Base-by-base conservation (phyloP, 2,797 vertebrate species). In the Sphenodon punctatus region DNA sequence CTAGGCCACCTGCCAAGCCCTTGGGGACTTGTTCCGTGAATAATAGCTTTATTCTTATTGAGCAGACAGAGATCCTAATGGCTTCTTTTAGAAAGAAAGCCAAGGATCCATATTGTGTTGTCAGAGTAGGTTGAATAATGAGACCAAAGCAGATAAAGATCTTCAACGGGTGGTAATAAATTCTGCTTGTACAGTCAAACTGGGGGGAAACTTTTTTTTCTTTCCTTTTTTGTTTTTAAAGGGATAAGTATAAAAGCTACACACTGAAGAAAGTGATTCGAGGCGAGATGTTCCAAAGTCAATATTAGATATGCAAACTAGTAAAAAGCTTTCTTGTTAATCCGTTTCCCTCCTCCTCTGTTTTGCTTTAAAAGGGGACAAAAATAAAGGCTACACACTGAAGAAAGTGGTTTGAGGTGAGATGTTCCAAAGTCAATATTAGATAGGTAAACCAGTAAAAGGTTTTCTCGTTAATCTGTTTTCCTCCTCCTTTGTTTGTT, bases 111-210 rank as follows among this genome's bases (percentile, higher is more conserved):
- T 2, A 0, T 38, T 0, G 2, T 32, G 32, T 25, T 9, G 3
- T 41, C 0, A 0, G 46, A 23, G 2, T 0, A 0, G 49, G 12
- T 2, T 9, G 55, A 15, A 61, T 64, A 46, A 22, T 22, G 2
- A 55, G 34, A 55, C 32, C 20, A 23, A 23, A 36, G 0, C 56
- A 42, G n/a, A 4, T 61, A 41, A 42, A 49, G 36, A 36, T n/a
- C 59, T 65, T 71, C 13, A 22, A 70, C 27, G 0, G 0, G 20
- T 20, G 23, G 8, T 46, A 25, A 64, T 64, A 36, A 32, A 4
- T 22, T 7, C 8, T 0, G 3, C 51, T 8, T 43, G 0, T 0
- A 34, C 63, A 36, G 1, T 0, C 3, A 10, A 0, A n/a, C n/a
- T n/a, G n/a, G n/a, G n/a, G n/a, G n/a, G n/a, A n/a, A n/a, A n/a